These are phyloP conservation scores for Drosophila macrospina DNA, from an alignment of 2,888 invertebrate species.

Conservation along the genomic window DNA sequence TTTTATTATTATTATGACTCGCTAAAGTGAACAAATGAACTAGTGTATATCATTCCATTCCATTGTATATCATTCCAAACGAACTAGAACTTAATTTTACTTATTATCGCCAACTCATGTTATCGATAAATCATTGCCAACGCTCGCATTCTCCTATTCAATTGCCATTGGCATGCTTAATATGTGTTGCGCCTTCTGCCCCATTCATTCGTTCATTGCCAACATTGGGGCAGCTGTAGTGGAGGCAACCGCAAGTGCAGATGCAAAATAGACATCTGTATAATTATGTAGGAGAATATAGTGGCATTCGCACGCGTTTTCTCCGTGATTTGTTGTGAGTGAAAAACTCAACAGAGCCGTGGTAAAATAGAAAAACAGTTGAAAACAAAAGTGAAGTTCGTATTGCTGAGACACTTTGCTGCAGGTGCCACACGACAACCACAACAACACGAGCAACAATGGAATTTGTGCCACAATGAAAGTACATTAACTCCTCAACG, in stretches of 20 bases:
- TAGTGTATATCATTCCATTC: no score
- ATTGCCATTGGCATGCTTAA: background rate
- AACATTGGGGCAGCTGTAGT: constrained; percentile 13
- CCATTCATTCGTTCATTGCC: background rate
- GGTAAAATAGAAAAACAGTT: constrained; percentile 25
- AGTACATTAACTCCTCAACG: constrained; percentile 25
- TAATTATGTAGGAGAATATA: constrained; percentile 60
- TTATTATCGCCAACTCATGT: no score
- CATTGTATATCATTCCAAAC: no score
- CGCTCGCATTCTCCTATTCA: background rate
- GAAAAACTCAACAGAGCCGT: constrained; percentile 30
- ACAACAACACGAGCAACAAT: constrained; percentile 37
- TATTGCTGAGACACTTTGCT: constrained; percentile 5
- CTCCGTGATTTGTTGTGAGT: constrained; percentile 44
- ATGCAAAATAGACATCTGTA: constrained; percentile 33
- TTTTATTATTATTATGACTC: no score
- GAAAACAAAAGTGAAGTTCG: constrained; percentile 39
- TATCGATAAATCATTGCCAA: background rate
- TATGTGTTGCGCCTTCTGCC: background rate
- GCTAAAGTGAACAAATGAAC: no score
- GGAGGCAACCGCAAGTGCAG: constrained; percentile 15
- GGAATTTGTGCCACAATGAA: constrained; percentile 44
- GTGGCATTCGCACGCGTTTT: constrained; percentile 57
- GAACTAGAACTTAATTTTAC: no score
- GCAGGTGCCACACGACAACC: constrained; percentile 16